These are phyloP conservation scores for Tenthredo mesomela DNA, from an alignment of 2,888 invertebrate genomes.

Conservation along the genomic window DNA sequence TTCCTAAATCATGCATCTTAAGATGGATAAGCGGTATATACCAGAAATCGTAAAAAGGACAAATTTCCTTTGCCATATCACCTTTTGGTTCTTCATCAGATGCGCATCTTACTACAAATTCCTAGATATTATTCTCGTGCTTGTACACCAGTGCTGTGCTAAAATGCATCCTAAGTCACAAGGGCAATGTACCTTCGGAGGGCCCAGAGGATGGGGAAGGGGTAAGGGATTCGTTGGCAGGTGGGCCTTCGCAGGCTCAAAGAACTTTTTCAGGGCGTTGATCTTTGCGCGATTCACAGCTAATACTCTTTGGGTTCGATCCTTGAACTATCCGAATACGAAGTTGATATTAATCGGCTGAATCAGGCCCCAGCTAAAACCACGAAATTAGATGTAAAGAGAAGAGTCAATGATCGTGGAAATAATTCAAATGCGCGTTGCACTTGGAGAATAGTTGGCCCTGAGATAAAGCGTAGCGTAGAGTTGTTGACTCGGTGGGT, in stretches of 20 bases:
- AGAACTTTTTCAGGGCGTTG: constrained; percentile 75
- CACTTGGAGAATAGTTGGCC: not conserved
- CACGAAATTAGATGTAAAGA: not conserved
- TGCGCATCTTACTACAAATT: not conserved
- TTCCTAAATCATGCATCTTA: not conserved
- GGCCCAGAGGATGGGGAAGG: constrained; percentile 48
- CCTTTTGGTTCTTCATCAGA: not conserved
- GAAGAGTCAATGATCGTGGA: not conserved
- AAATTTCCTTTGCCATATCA: not conserved
- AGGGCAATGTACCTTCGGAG: constrained; percentile 68
- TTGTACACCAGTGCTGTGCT: not conserved
- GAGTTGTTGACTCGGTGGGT: not conserved
- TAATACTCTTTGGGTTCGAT: not conserved
- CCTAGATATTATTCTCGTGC: not conserved
- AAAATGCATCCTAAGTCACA: constrained; percentile 70
- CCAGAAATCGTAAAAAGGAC: not conserved
- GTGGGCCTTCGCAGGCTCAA: constrained; percentile 74
- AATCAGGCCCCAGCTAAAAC: not conserved
- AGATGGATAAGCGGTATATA: not conserved
- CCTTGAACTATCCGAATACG: not conserved
- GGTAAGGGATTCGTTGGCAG: constrained; percentile 70
- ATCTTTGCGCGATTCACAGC: constrained; percentile 61
- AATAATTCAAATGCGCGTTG: not conserved
- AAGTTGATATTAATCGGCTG: not conserved
- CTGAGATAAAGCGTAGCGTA: not conserved